A percentile compares a stretch with the other conserved stretches of the same genome.
Evolutionary conservation across 2,113 vertebrate genomes (phyloP).

Genomic region (Chrysemys picta): DNA sequence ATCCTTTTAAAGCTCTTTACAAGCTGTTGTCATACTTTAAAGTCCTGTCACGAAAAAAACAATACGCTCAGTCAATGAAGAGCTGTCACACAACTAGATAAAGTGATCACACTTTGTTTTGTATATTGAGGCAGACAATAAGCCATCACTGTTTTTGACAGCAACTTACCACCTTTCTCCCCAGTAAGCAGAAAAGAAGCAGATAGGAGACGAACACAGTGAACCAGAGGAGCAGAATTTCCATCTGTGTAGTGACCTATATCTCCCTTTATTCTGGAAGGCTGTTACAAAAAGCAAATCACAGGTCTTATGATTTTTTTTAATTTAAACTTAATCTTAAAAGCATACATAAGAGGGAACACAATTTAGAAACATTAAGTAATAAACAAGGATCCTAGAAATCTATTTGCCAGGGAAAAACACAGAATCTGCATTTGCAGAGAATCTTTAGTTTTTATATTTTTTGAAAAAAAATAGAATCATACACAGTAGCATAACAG

Average conservation of each 20-base stretch:
- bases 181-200: conserved; percentile 95
- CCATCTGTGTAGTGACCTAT: conserved; percentile 91
- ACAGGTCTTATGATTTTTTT: not conserved
- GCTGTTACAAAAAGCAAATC: conserved; percentile 76
- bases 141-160: not conserved
- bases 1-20: not conserved
- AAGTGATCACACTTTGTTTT: not conserved
- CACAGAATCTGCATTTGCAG: not conserved
- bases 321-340: no score
- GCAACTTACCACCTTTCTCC: conserved; percentile 86
- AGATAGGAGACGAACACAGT: conserved; percentile 92
- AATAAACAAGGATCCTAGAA: not conserved
- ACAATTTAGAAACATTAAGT: not conserved
- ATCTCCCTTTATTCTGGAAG: conserved; percentile 91
- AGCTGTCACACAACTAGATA: not conserved
- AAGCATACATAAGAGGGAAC: not conserved
- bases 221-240: conserved; percentile 87
- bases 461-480: no score
- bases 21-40: not conserved
- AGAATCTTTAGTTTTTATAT: not conserved
- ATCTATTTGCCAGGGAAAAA: not conserved
- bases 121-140: accelerated
- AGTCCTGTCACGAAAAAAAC: not conserved
- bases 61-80: not conserved
- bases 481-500: not conserved